Base-by-base conservation (phyloP, 92 coral and sea anemone genomes). In the Phenganax marumi region DNA sequence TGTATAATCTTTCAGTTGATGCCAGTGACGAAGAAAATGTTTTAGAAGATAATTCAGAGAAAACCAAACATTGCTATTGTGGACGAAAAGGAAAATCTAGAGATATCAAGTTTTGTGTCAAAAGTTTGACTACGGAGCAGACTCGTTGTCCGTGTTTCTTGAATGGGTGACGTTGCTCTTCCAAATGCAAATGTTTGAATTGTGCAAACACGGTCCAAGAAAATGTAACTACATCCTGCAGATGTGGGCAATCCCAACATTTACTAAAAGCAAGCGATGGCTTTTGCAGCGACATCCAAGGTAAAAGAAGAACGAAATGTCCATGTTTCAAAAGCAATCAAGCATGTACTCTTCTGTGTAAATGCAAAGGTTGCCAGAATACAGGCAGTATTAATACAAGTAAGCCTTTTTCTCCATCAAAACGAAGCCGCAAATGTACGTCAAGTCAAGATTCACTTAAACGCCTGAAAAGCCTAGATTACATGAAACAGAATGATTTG, bases 241-340 rank as follows among this genome's bases (percentile, higher is more conserved):
- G 84, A 22, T 84, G 78, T 65, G 88, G 88, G 33, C 21, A 65
- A 23, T 12, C 18, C 8, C 18, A 65, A 19, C 13, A 65, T 17
- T 22, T 65, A 11, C 18, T 17, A 23, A 33, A 12, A 65, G 12
- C 13, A 17, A 23, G 1, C 1, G 21, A 17, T 12, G 25, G 72
- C 26, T 65, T 73, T 10, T 85, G 88, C 85, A 79, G 58, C 0
- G 81, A 79, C 72, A 47, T 53, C 16, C 26, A 18, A 10, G 78
- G 77, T 39, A 54, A 33, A 85, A 81, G 85, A 26, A 77, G 64
- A 22, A 77, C 89, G 14, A 85, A 85, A 79, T 80, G 89, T 68
- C 51, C 80, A 47, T 85, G 89, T 68, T 79, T 64, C 26, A 22
- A 50, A 13, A 46, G 18, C 48, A 52, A 79, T 6, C 50, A 61